These are phyloP conservation scores for Zootermopsis nevadensis DNA, from an alignment of 2,888 invertebrate genomes.

Conservation along the genomic window DNA sequence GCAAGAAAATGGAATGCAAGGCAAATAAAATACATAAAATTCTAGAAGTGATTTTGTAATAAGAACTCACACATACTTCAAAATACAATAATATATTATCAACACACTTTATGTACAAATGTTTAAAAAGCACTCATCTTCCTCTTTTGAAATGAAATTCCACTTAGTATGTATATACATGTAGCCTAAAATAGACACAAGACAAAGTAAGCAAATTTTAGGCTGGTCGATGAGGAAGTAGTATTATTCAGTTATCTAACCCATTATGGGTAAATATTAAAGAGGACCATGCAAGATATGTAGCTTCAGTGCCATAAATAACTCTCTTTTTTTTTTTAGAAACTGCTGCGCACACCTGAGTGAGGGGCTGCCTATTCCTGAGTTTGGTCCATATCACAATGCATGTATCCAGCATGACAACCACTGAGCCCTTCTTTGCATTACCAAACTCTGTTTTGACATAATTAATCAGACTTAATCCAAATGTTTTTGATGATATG, in stretches of 20 bases:
- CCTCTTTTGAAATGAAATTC: constrained; percentile 36
- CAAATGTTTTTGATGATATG: no score
- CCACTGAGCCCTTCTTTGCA: constrained; percentile 1
- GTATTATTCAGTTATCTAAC: constrained; percentile 23
- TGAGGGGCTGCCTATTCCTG: constrained; percentile 43
- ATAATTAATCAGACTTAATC: no score
- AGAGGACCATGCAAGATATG: constrained; percentile 51
- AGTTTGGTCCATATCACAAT: constrained; percentile 49
- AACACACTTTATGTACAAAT: constrained; percentile 52
- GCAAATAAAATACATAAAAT: no score
- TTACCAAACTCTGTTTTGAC: background rate
- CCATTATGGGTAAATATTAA: constrained; percentile 10
- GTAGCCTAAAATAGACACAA: constrained; percentile 45
- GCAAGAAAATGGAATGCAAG: no score
- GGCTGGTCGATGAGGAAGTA: constrained; percentile 43
- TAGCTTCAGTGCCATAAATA: constrained; percentile 38
- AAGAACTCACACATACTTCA: constrained; percentile 25
- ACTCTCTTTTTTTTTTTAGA: constrained; percentile 36
- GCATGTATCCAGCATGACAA: background rate
- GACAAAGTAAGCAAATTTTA: constrained; percentile 37
- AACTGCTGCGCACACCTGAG: constrained; percentile 45
- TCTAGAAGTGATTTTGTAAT: background rate
- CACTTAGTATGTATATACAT: constrained; percentile 41
- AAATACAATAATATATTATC: constrained; percentile 50
- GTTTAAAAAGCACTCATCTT: constrained; percentile 46